Evolutionary conservation across 2,888 invertebrate genomes (phyloP).

Genomic region (Ctenicera cuprea): DNA sequence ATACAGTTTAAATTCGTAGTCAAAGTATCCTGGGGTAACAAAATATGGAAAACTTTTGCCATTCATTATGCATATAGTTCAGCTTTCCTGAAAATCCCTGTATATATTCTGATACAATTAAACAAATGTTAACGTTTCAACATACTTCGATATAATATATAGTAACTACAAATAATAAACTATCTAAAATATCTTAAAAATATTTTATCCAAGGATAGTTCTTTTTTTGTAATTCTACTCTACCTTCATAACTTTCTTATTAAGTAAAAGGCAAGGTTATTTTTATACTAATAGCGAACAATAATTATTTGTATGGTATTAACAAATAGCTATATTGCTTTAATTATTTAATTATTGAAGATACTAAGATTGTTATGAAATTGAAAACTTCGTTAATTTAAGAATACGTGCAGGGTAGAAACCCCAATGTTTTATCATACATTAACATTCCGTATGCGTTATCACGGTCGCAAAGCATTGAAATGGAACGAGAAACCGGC

Average conservation of each 20-base stretch:
- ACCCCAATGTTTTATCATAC: not conserved
- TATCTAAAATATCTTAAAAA: not conserved
- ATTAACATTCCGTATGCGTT: slow-evolving; percentile 1
- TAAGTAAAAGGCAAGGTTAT: slow-evolving; percentile 16
- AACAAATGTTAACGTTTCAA: too few relatives aligned
- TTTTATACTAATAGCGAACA: not conserved
- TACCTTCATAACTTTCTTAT: not conserved
- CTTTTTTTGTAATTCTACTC: not conserved
- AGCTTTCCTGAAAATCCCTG: too few relatives aligned
- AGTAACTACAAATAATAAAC: not conserved
- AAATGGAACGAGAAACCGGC: not conserved
- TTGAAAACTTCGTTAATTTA: too few relatives aligned
- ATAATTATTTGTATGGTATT: not conserved
- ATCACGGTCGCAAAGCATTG: slow-evolving; percentile 6
- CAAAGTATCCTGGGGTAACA: too few relatives aligned
- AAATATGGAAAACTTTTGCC: too few relatives aligned
- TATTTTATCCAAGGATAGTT: slow-evolving; percentile 11
- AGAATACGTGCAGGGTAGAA: not conserved
- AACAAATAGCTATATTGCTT: not conserved
- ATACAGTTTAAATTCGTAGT: too few relatives aligned
- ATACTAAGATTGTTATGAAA: too few relatives aligned
- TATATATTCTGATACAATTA: too few relatives aligned
- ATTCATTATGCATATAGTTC: too few relatives aligned
- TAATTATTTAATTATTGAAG: not conserved
- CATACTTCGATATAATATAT: not conserved